Evolutionary conservation across 2,888 invertebrate species (phyloP).

Genomic region (Leptopilina drosophilae): DNA sequence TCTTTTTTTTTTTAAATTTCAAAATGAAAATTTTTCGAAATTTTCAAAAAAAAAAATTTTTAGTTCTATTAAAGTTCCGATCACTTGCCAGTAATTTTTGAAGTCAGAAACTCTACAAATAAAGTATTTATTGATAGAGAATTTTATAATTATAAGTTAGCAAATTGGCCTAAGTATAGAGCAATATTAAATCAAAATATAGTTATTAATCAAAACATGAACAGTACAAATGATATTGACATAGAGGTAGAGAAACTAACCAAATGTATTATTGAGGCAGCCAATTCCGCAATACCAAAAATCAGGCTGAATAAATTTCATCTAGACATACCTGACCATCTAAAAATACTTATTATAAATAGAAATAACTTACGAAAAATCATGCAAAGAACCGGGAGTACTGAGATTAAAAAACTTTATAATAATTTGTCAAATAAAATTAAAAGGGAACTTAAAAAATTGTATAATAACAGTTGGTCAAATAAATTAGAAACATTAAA

Average conservation of each 20-base stretch:
- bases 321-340: not conserved
- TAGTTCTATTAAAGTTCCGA: no score
- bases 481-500: constrained; percentile 45
- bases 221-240: not conserved
- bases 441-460: constrained; percentile 40
- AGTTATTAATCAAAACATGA: no score
- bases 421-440: constrained; percentile 46
- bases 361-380: constrained; percentile 48
- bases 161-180: not conserved
- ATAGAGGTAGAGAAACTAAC: not conserved
- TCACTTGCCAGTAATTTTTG: constrained; percentile 48
- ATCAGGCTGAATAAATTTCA: constrained; percentile 14
- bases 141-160: not conserved
- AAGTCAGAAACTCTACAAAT: not conserved
- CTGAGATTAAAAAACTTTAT: constrained; percentile 11
- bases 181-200: constrained; percentile 41
- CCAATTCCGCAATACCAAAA: constrained; percentile 44
- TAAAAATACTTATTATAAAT: not conserved
- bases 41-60: no score
- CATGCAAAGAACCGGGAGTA: constrained; percentile 47
- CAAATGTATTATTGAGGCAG: constrained; percentile 3
- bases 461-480: constrained; percentile 45
- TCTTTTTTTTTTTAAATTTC: no score
- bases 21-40: no score
- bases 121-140: not conserved